These are phyloP conservation scores for Poeciliopsis turneri DNA, from an alignment of 2,797 vertebrate genomes.

Conservation along the genomic window DNA sequence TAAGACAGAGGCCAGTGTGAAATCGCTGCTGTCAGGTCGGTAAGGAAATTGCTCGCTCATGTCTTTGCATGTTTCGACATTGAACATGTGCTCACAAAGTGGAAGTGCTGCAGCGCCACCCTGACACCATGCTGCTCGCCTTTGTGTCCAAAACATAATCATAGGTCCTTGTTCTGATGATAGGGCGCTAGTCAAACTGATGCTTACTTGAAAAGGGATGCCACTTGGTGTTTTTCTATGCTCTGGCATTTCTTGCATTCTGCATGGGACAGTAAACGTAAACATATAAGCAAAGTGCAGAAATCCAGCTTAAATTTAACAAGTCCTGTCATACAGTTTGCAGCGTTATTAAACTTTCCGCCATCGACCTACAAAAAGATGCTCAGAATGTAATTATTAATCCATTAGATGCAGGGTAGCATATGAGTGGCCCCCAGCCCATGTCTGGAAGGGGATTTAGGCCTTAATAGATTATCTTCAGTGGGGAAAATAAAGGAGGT, in stretches of 20 bases:
- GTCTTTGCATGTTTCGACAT: conserved; percentile 62
- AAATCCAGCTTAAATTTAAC: conserved; percentile 16
- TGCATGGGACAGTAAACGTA: conserved; percentile 3
- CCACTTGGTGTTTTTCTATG: conserved; percentile 2
- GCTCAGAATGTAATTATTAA: conserved; percentile 8
- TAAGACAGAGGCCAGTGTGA: conserved; percentile 53
- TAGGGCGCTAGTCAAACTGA: conserved; percentile 39
- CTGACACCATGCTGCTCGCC: conserved; percentile 30
- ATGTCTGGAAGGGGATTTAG: background rate
- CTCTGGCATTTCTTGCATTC: conserved; percentile 18
- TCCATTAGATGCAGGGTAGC: conserved; percentile 4
- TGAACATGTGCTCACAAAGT: conserved; percentile 60
- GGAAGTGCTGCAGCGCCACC: conserved; percentile 36
- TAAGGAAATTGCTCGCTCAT: conserved; percentile 62
- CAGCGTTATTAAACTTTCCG: conserved; percentile 11
- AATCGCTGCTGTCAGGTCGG: conserved; percentile 57
- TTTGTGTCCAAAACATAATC: conserved; percentile 44
- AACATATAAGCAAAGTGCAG: background rate
- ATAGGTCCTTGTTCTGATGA: conserved; percentile 49
- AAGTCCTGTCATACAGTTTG: background rate
- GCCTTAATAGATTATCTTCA: conserved; percentile 6
- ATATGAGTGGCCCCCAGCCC: background rate
- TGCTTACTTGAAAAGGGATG: conserved; percentile 41
- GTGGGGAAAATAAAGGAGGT: background rate
- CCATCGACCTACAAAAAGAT: background rate